Evolutionary conservation across 2,113 vertebrate species (phyloP), one percentile per base, ranked within the genome.

Genomic region (Holacanthus passer): DNA sequence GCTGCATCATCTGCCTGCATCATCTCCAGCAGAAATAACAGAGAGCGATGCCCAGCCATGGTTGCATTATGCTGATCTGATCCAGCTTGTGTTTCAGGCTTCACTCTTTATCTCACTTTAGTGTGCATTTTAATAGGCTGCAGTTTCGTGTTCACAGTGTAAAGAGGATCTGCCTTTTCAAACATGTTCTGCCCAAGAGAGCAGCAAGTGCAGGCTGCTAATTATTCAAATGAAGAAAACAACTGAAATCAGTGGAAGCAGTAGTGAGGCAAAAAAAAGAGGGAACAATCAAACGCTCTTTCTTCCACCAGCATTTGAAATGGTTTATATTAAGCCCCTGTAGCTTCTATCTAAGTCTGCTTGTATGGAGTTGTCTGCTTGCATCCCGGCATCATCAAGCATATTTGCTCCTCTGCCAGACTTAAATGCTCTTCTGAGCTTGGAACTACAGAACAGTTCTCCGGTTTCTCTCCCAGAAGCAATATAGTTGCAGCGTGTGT

Each of bases 401-500:
- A 16, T 56, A 74, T 89, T 89, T 69, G 17, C 77, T 41, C 19
- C 35, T 69, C 64, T 72, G 45, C 47, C 69, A 73, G 63, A 85
- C 82, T 86, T 78, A 86, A 89, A 87, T 75, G 74, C 76, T 89
- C 77, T 66, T 85, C 81, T n/a, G 79, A 85, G 88, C 72, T 87
- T 52, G 35, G 52, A 82, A 74, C 60, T 72, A 71, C 52, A 76
- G 65, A 82, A 19, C 24, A 55, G 43, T 86, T 84, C 85, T 83
- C 69, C 31, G 66, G 84, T 93, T 87, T 87, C 83, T 24, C 84
- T 90, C 70, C 71, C 80, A 84, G 87, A 89, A 87, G 89, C 78
- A 76, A 82, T 87, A 78, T 43, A 86, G 83, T 72, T 91, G 86
- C 65, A 45, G 66, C 75, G 69, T 73, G 82, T 72, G 12, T 63